Evolutionary conservation across 2,797 vertebrate genomes (phyloP), one percentile per base, ranked within the genome.

Genomic region (Nannoperca obscura): DNA sequence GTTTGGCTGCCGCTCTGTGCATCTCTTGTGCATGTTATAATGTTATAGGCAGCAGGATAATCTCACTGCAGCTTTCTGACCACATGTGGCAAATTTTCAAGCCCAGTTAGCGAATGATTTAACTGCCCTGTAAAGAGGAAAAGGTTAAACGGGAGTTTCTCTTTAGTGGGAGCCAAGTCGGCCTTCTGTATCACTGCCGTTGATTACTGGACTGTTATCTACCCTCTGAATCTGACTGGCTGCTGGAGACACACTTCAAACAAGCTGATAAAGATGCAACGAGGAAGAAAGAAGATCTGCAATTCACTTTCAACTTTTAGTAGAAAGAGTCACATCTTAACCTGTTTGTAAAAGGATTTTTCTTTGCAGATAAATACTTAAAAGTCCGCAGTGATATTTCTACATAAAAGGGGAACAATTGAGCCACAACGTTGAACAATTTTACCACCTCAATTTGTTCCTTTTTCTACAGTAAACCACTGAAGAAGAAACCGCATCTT

Each of bases 161-260:
- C 86, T 91, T 44, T 38, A 88, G 76, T 40, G 14, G n/a, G 69
- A 83, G 86, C 88, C 90, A 90, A 76, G 62, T 88, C 38, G 0
- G 63, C 66, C 19, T 9, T 70, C 53, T 46, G 63, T 52, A 82
- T 86, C 71, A 49, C 10, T 65, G 44, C 5, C n/a, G 73, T 81
- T 86, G 86, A 88, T 87, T 78, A 76, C 81, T 46, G 58, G 47
- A 34, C 46, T 0, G n/a, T 64, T 87, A 91, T 88, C 89, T 67
- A 10, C 12, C 0, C 57, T 12, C 49, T 40, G 72, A 42, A 71
- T 80, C 75, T 76, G 42, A 71, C 24, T 8, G 66, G 58, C 83
- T 84, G 81, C 77, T 54, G 47, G 57, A 85, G 34, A 61, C 53
- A 17, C 66, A 65, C 84, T 82, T 85, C 86, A 89, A 78, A 89